Evolutionary conservation across 2,797 vertebrate species (phyloP).

Genomic region (Cygnus olor): DNA sequence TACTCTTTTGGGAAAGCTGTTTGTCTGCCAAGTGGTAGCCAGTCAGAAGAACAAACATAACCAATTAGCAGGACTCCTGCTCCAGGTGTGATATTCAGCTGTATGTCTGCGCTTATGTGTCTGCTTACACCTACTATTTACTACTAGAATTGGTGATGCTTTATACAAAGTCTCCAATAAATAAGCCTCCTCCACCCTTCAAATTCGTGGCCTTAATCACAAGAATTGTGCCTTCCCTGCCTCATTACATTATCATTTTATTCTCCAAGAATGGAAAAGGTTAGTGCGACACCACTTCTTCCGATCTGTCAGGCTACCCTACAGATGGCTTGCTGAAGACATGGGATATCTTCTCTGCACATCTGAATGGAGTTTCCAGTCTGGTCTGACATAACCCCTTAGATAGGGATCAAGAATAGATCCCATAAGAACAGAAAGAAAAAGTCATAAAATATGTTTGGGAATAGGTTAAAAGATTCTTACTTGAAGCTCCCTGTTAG

Average conservation of each 20-base stretch:
- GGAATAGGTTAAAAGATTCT: background rate
- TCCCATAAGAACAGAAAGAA: background rate
- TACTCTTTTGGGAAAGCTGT: background rate
- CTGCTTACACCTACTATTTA: background rate
- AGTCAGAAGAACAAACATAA: background rate
- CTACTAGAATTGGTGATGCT: background rate
- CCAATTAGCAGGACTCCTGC: background rate
- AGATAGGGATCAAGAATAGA: background rate
- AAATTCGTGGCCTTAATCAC: background rate
- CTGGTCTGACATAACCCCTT: background rate
- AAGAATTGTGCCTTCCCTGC: background rate
- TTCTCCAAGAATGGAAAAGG: background rate
- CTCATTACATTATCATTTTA: conserved; percentile 24
- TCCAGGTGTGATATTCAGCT: background rate
- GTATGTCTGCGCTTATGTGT: background rate
- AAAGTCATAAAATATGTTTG: background rate
- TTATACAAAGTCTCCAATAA: background rate
- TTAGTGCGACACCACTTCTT: conserved; percentile 20
- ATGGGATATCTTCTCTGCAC: background rate
- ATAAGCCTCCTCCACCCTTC: accelerated
- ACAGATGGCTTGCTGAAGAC: background rate
- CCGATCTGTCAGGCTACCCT: background rate
- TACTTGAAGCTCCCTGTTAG: background rate
- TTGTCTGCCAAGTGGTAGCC: conserved; percentile 10
- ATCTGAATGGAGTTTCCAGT: background rate